These are phyloP conservation scores for Flexamia atlantica DNA, from an alignment of 2,888 invertebrate species.

Conservation along the genomic window DNA sequence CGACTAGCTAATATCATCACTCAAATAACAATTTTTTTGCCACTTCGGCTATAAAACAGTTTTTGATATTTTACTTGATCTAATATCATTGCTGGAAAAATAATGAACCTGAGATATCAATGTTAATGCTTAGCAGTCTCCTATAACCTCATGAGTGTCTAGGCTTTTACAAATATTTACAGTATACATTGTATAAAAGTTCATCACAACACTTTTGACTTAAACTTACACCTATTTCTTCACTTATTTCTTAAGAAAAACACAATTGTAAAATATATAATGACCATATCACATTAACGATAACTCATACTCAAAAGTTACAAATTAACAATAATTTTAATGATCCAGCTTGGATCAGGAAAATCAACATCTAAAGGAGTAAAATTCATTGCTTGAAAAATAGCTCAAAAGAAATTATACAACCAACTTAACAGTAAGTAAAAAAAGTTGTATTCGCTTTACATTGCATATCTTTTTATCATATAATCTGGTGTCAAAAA, in stretches of 20 bases:
- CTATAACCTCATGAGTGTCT: background rate
- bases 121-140: slow-evolving; percentile 7
- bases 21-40: slow-evolving; percentile 20
- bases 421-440: too few relatives aligned
- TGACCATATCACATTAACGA: slow-evolving; percentile 27
- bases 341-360: too few relatives aligned
- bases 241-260: slow-evolving; percentile 6
- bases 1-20: slow-evolving; percentile 46
- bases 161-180: slow-evolving; percentile 1
- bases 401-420: too few relatives aligned
- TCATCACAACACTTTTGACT: slow-evolving; percentile 48
- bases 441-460: too few relatives aligned
- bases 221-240: background rate
- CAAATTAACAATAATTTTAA: background rate
- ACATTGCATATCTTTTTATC: too few relatives aligned
- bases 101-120: slow-evolving; percentile 20
- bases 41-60: background rate
- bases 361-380: too few relatives aligned
- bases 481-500: too few relatives aligned
- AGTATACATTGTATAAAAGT: slow-evolving; percentile 36
- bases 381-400: too few relatives aligned
- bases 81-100: background rate
- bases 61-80: slow-evolving; percentile 16
- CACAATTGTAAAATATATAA: background rate
- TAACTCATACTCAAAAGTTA: slow-evolving; percentile 1